Evolutionary conservation across 2,113 vertebrate genomes (phyloP).

Genomic region (Upupa epops): DNA sequence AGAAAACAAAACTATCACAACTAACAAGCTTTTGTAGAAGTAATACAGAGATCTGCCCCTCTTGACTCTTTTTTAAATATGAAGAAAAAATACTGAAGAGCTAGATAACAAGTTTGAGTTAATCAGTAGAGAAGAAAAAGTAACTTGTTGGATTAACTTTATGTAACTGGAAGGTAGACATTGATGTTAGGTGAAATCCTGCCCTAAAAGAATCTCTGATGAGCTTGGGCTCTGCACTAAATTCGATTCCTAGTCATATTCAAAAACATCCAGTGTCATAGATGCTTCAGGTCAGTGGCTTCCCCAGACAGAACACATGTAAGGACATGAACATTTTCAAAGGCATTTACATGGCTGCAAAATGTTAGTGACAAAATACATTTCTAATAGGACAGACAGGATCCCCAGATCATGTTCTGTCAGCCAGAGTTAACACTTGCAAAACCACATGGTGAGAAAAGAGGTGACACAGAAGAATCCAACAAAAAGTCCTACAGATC

Average conservation of each 20-base stretch:
- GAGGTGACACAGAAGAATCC: background rate
- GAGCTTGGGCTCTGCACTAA: background rate
- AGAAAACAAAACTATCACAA: background rate
- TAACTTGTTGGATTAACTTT: background rate
- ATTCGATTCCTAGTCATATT: background rate
- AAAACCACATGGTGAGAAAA: background rate
- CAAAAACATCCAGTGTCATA: background rate
- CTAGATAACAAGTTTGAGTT: background rate
- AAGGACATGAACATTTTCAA: background rate
- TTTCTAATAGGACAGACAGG: background rate
- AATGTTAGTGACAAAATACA: background rate
- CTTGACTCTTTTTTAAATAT: background rate
- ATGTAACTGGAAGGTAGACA: background rate
- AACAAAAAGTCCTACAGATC: background rate
- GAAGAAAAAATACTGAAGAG: background rate
- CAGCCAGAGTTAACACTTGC: background rate
- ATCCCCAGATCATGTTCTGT: rapidly evolving
- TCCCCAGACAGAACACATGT: background rate
- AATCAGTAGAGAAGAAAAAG: background rate
- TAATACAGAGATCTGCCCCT: background rate
- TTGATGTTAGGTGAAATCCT: background rate
- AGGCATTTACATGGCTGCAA: background rate
- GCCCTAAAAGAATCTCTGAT: background rate
- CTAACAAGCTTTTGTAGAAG: background rate
- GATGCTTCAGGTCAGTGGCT: background rate